These are phyloP conservation scores for Diceros bicornis DNA, from an alignment of 2,797 vertebrate species.

Conservation along the genomic window DNA sequence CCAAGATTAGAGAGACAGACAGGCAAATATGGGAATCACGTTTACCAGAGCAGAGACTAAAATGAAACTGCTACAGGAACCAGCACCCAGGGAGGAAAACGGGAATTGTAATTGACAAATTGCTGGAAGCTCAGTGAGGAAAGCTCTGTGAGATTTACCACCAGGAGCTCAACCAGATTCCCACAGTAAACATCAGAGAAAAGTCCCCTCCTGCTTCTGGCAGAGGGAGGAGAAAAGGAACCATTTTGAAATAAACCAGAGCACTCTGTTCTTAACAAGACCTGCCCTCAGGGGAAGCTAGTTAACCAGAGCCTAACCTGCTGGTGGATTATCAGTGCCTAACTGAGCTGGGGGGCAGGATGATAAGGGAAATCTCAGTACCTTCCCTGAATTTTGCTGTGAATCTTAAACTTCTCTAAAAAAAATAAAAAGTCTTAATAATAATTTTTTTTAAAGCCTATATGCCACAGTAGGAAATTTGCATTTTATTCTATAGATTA, in stretches of 20 bases:
- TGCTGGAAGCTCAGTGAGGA: background rate
- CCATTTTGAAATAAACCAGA: background rate
- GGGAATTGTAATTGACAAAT: background rate
- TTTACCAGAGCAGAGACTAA: background rate
- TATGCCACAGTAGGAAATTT: background rate
- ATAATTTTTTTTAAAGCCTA: background rate
- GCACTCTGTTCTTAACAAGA: background rate
- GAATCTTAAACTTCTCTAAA: background rate
- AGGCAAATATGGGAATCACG: background rate
- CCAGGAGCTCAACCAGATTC: background rate
- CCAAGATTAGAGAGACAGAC: background rate
- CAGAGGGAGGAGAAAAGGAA: background rate
- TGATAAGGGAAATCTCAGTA: background rate
- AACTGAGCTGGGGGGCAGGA: background rate
- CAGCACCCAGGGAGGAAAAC: background rate
- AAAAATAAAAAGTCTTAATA: background rate
- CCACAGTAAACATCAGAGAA: background rate
- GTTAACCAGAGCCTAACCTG: background rate
- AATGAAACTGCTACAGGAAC: background rate
- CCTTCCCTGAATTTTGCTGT: background rate
- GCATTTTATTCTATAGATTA: background rate
- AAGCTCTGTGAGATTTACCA: background rate
- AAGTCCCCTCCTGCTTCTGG: background rate
- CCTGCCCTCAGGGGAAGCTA: background rate
- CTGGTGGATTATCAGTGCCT: background rate